Conservation (phyloP, 2,113 vertebrate genomes). For the Chamaea fasciata region DNA sequence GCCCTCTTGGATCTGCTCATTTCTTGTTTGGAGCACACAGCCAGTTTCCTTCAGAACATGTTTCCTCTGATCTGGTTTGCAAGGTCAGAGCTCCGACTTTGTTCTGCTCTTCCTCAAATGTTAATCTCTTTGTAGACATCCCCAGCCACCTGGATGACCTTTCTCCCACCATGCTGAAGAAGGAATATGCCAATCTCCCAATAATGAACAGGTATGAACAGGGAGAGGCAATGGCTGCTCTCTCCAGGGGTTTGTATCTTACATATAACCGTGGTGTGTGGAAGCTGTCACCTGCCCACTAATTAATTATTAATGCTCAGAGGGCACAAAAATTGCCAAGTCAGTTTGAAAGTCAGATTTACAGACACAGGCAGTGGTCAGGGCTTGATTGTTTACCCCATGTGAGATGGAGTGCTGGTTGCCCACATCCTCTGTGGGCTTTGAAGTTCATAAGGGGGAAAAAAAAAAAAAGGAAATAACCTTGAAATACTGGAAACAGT, state of each 20-base stretch:
- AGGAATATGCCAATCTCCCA: constrained; percentile 79
- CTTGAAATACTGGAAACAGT: not conserved
- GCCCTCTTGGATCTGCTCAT: not conserved
- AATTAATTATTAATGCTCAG: not conserved
- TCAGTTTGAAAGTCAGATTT: not conserved
- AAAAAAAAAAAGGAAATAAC: not conserved
- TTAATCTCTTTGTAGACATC: constrained; percentile 52
- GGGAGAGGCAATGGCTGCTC: not conserved
- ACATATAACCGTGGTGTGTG: fast-evolving
- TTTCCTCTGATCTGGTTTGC: not conserved
- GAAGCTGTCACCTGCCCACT: not conserved
- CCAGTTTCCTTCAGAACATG: not conserved
- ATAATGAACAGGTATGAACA: constrained; percentile 71
- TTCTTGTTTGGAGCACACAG: not conserved
- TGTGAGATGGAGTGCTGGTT: not conserved
- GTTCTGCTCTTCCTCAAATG: not conserved
- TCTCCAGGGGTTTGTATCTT: not conserved
- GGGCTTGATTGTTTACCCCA: not conserved
- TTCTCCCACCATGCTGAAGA: constrained; percentile 77
- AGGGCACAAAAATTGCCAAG: not conserved
- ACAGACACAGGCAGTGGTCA: not conserved
- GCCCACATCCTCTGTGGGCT: not conserved
- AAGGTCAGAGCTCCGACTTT: not conserved
- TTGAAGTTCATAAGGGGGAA: not conserved
- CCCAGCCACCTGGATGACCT: constrained; percentile 84